Base-by-base conservation (phyloP, 2,888 invertebrate species). In the Lagria hirta region DNA sequence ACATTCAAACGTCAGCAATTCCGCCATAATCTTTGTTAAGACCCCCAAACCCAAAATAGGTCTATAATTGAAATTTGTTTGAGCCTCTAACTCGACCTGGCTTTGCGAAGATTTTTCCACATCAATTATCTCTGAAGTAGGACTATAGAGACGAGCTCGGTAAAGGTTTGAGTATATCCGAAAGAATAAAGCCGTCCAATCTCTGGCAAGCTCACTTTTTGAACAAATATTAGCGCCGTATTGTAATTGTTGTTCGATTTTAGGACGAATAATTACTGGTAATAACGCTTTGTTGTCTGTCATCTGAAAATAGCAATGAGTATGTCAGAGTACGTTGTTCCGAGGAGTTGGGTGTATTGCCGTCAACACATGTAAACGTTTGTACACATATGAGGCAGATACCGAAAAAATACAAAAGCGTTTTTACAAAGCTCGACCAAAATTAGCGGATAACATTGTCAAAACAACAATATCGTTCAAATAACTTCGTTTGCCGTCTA, bases 131-230 rank as follows among this genome's bases (percentile, higher is more conserved):
- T 65, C 65, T 1, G 52, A 47, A 4, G 43, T 57, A 7, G 29
- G 38, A 21, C 45, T 42, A 21, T 60, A 49, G 27, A 58, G 38
- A 30, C 66, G 55, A 5, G 62, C 68, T 68, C 68, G 54, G 28
- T 64, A 65, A 37, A 68, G 52, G 47, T 58, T 57, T 0, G 67
- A 67, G 48, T 52, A 65, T 3, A 68, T 66, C 14, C 57, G 58
- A 37, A 68, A 68, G 51, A 62, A 65, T 12, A 67, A 42, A 13
- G 58, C 54, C 2, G 62, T 51, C 69, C 69, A 69, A 24, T 67
- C 64, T 8, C 57, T 57, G 3, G 60, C 48, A 8, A 69, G 33
- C 47, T 69, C 68, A 21, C 54, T 53, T 49, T 60, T 62, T 13
- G 66, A 60, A 5, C 60, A 43, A 29, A 65, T 51, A 20, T 54